Evolutionary conservation across 2,797 vertebrate species (phyloP).

Genomic region (Diplodus puntazzo): DNA sequence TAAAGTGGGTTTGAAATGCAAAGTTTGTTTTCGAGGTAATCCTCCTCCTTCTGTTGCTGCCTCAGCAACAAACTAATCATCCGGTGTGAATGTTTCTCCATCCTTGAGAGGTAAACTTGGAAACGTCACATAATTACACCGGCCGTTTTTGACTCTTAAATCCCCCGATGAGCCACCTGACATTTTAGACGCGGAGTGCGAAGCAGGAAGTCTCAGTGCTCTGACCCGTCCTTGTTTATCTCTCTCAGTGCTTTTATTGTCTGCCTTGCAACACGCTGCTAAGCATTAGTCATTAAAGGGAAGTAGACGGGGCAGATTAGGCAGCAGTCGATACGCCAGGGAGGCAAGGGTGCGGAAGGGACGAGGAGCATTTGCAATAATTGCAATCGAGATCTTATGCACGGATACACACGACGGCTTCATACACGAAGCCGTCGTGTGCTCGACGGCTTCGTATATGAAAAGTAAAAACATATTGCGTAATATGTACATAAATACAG

Average conservation of each 20-base stretch:
- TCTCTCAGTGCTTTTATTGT: conserved; percentile 47
- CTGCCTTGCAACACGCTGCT: conserved; percentile 73
- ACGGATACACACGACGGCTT: conserved; percentile 41
- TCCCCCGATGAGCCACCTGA: conserved; percentile 27
- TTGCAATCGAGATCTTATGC: conserved; percentile 57
- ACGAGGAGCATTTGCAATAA: conserved; percentile 47
- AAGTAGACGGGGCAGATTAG: conserved; percentile 67
- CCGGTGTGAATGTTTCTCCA: conserved; percentile 18
- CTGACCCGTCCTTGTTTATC: conserved; percentile 55
- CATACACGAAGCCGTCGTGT: too few relatives aligned
- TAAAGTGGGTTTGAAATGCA: conserved; percentile 73
- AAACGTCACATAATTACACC: conserved; percentile 29
- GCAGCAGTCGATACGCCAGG: conserved; percentile 55
- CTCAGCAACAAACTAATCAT: conserved; percentile 21
- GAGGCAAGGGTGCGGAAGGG: conserved; percentile 49
- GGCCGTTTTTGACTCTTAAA: conserved; percentile 6
- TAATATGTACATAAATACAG: conserved; percentile 65
- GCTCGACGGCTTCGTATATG: conserved; percentile 40
- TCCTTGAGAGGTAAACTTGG: conserved; percentile 13
- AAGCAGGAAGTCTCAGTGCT: conserved; percentile 35
- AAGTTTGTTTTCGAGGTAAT: conserved; percentile 39
- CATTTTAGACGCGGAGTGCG: conserved; percentile 27
- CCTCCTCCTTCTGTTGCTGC: conserved; percentile 33
- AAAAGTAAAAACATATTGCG: conserved; percentile 51
- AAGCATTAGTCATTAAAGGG: conserved; percentile 74